phyloP scores from a whole-genome alignment of 2,888 invertebrate species.

The Aleiodes testaceus region DNA sequence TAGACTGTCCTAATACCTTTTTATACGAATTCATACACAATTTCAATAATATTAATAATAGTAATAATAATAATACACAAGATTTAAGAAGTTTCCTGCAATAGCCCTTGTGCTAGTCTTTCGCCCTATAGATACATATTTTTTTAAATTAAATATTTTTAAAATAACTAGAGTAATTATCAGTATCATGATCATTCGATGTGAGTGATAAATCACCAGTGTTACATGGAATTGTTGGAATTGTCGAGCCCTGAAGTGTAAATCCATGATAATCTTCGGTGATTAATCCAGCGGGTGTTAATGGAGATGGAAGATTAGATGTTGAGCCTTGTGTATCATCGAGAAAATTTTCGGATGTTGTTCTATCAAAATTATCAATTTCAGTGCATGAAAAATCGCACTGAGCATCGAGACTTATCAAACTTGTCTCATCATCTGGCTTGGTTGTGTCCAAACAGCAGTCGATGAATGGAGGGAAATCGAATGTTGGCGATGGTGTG shows the following conservation, averaged over 20 bases:
- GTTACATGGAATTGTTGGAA: constrained; percentile 80
- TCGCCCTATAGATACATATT: constrained; percentile 17
- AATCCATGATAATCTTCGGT: constrained; percentile 78
- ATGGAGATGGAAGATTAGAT: constrained; percentile 65
- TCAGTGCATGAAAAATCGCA: constrained; percentile 59
- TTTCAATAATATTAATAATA: constrained; percentile 7
- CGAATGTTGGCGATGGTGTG: constrained; percentile 70
- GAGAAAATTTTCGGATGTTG: constrained; percentile 58
- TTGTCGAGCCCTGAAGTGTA: constrained; percentile 77
- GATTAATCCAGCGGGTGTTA: constrained; percentile 71
- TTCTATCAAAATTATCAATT: constrained; percentile 58
- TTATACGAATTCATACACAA: not conserved
- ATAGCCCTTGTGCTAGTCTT: constrained; percentile 17
- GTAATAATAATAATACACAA: not conserved
- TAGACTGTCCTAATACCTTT: constrained; percentile 1
- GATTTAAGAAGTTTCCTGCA: not conserved
- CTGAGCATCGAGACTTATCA: constrained; percentile 68
- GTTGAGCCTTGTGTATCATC: constrained; percentile 60
- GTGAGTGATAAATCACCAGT: constrained; percentile 75
- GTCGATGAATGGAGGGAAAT: constrained; percentile 67
- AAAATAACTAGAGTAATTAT: constrained; percentile 60
- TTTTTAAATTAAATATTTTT: constrained; percentile 58
- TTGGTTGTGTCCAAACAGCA: constrained; percentile 65
- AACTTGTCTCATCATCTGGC: constrained; percentile 69
- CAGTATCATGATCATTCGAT: constrained; percentile 58